Conservation (phyloP, 2,888 invertebrate species). For the Eurytoma adleriae region DNA sequence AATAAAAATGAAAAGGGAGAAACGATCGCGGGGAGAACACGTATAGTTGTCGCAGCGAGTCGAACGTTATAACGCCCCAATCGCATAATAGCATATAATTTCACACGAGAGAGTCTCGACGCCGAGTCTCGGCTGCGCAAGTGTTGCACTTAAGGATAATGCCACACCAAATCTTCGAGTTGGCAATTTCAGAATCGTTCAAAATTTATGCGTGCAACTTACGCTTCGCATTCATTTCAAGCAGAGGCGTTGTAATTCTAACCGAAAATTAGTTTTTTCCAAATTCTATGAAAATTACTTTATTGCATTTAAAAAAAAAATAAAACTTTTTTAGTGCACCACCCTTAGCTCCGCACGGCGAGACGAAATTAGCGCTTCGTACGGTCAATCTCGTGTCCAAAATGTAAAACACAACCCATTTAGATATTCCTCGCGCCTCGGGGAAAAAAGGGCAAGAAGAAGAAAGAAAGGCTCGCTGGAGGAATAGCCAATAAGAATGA, state of each 20-base stretch:
- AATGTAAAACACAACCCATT: too few relatives aligned
- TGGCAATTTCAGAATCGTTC: constrained; percentile 32
- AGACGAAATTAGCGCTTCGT: too few relatives aligned
- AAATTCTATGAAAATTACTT: too few relatives aligned
- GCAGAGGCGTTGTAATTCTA: too few relatives aligned
- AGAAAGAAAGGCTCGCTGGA: neutral
- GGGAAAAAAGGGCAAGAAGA: neutral
- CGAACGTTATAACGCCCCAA: constrained; percentile 31
- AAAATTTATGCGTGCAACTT: constrained; percentile 7
- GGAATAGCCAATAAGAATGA: constrained; percentile 10
- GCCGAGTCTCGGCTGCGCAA: neutral
- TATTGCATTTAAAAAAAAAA: too few relatives aligned
- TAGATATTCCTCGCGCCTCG: neutral
- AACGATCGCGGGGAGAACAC: constrained; percentile 3
- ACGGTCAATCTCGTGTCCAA: too few relatives aligned
- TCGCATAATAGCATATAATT: constrained; percentile 52
- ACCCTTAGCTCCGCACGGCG: too few relatives aligned
- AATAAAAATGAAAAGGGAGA: neutral
- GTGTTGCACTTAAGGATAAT: constrained; percentile 1
- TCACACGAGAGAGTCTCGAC: constrained; percentile 18
- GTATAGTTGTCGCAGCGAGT: constrained; percentile 31
- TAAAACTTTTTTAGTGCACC: too few relatives aligned
- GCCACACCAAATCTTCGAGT: constrained; percentile 16
- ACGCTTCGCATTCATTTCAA: neutral
- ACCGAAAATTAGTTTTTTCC: too few relatives aligned